phyloP scores from a whole-genome alignment of 2,113 vertebrate species.

The Mus spicilegus region DNA sequence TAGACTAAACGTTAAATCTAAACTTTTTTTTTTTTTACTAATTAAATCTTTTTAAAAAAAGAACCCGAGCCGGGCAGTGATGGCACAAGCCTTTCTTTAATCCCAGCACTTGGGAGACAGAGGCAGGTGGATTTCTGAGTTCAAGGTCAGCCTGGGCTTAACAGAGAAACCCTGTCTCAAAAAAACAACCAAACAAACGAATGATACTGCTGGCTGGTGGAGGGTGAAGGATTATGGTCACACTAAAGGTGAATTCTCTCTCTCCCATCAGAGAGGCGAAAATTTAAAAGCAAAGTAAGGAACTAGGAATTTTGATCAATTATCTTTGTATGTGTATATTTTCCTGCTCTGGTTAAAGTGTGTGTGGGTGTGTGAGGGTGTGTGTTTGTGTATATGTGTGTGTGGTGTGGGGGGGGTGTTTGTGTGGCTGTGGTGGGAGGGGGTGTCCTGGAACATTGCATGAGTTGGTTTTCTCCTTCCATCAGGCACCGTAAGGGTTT shows the following conservation, averaged over 20 bases:
- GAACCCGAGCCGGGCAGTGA: too few relatives aligned
- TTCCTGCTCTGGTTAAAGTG: background rate
- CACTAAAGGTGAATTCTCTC: background rate
- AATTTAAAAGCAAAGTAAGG: conserved; percentile 27
- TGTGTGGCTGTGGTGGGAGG: too few relatives aligned
- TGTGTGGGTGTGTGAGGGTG: background rate
- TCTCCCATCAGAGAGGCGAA: conserved; percentile 3
- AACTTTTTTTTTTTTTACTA: background rate
- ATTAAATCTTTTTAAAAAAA: background rate
- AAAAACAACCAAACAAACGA: background rate
- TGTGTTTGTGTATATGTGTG: background rate
- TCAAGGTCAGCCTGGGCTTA: too few relatives aligned
- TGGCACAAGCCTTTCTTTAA: too few relatives aligned
- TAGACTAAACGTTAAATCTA: background rate
- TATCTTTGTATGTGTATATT: background rate
- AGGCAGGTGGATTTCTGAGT: too few relatives aligned
- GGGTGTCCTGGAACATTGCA: background rate
- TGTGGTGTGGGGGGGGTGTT: background rate
- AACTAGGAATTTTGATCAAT: conserved; percentile 1
- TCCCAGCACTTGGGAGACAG: too few relatives aligned
- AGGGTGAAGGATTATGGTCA: background rate
- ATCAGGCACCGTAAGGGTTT: background rate
- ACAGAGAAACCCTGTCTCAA: too few relatives aligned
- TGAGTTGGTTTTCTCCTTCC: background rate
- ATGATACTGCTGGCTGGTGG: background rate